phyloP scores from a whole-genome alignment of 2,113 vertebrate genomes.

The Catagonus wagneri region DNA sequence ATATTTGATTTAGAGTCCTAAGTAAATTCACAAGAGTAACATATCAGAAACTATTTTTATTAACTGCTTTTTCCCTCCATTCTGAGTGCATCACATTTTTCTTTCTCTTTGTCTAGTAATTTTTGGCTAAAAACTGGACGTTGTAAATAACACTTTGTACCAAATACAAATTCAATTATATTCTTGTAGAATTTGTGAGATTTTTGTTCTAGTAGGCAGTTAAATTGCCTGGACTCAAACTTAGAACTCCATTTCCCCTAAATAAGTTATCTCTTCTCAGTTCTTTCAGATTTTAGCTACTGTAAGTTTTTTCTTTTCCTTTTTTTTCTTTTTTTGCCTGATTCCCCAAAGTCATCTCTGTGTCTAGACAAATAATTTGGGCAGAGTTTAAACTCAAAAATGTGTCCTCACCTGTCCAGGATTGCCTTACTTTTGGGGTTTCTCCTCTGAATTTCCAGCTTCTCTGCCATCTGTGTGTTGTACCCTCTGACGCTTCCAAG shows the following conservation, averaged over 20 bases:
- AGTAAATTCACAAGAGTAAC: background rate
- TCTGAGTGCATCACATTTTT: background rate
- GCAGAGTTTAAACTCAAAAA: background rate
- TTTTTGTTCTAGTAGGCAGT: background rate
- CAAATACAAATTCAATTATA: background rate
- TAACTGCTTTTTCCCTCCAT: background rate
- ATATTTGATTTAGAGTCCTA: background rate
- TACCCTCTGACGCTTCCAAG: background rate
- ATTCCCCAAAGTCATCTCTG: background rate
- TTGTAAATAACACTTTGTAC: background rate
- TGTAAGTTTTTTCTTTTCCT: background rate
- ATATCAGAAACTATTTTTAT: background rate
- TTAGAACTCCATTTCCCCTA: background rate
- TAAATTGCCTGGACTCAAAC: background rate
- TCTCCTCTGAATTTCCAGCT: background rate
- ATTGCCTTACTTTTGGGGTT: background rate
- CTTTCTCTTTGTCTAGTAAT: background rate
- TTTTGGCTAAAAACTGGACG: background rate
- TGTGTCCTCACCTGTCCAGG: background rate
- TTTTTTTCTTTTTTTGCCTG: background rate
- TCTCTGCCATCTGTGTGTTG: background rate
- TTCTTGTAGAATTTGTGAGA: background rate
- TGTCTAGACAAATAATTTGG: background rate
- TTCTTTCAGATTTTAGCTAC: background rate
- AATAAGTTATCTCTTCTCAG: background rate